phyloP scores from a whole-genome alignment of 1,140 invertebrate genomes.

The Dreissena polymorpha region DNA sequence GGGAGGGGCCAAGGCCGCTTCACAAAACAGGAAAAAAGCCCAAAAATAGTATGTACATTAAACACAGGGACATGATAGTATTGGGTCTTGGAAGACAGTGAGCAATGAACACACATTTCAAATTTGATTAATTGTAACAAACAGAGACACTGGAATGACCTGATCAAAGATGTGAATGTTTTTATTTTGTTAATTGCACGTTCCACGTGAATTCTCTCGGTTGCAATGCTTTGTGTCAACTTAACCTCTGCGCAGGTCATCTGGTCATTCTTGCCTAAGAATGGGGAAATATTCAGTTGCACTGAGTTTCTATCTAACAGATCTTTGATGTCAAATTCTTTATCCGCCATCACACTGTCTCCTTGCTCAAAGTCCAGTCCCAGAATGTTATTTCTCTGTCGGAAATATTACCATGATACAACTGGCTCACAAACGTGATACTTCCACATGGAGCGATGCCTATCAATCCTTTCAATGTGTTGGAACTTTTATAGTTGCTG shows the following conservation, averaged over 20 bases:
- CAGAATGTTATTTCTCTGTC: slow-evolving; percentile 42
- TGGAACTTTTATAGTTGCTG: slow-evolving; percentile 45
- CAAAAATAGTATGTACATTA: not conserved
- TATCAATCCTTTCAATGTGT: slow-evolving; percentile 51
- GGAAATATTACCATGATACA: slow-evolving; percentile 33
- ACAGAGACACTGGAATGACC: slow-evolving; percentile 44
- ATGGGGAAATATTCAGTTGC: slow-evolving; percentile 54
- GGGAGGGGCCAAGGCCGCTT: too few species aligned
- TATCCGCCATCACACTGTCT: slow-evolving; percentile 58
- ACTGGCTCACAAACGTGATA: slow-evolving; percentile 29
- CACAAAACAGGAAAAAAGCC: too few species aligned
- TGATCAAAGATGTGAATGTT: slow-evolving; percentile 56
- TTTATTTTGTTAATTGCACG: slow-evolving; percentile 50
- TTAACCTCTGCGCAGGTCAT: slow-evolving; percentile 14
- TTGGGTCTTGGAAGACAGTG: slow-evolving; percentile 48
- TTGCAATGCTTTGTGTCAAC: slow-evolving; percentile 37
- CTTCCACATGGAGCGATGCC: slow-evolving; percentile 47
- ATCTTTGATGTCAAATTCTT: slow-evolving; percentile 53
- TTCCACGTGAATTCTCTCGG: slow-evolving; percentile 54
- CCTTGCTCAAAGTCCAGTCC: slow-evolving; percentile 29
- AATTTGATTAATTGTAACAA: slow-evolving; percentile 39
- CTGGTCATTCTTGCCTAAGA: slow-evolving; percentile 35
- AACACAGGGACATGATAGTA: not conserved
- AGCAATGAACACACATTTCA: slow-evolving; percentile 54
- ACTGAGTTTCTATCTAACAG: slow-evolving; percentile 33